Evolutionary conservation across 2,888 invertebrate species (phyloP).

Genomic region (Crossocerus cetratus): DNA sequence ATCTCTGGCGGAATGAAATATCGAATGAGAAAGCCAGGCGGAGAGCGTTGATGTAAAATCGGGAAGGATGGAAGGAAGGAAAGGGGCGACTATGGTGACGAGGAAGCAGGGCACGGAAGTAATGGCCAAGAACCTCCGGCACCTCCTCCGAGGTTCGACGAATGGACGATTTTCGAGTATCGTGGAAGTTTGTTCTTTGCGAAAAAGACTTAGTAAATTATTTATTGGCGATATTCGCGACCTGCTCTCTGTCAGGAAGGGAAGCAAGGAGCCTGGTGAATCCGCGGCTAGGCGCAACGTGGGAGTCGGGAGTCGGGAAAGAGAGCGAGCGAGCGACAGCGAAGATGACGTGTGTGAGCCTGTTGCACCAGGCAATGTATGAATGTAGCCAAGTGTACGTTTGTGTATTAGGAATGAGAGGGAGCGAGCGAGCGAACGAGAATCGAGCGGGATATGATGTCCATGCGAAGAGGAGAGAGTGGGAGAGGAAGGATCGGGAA

Average conservation of each 20-base stretch:
- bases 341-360: not conserved
- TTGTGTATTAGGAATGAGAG: conserved; percentile 14
- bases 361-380: conserved; percentile 28
- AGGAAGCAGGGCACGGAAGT: not conserved
- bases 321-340: conserved; percentile 3
- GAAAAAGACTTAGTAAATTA: conserved; percentile 74
- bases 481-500: conserved; percentile 19
- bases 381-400: conserved; percentile 30
- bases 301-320: not conserved
- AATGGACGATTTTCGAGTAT: conserved; percentile 51
- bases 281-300: conserved; percentile 22
- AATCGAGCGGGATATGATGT: conserved; percentile 5
- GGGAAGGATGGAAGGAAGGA: conserved; percentile 5
- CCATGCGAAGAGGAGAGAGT: not conserved
- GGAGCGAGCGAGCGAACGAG: conserved; percentile 20
- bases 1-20: not conserved
- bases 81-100: conserved; percentile 1
- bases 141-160: conserved; percentile 31
- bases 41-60: conserved; percentile 6
- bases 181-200: conserved; percentile 68
- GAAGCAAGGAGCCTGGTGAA: conserved; percentile 28
- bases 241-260: conserved; percentile 54
- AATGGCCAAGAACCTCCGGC: conserved; percentile 17
- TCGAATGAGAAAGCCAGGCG: not conserved
- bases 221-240: conserved; percentile 72